These are phyloP conservation scores for Dicycla oo DNA, from an alignment of 2,888 invertebrate species.

Conservation along the genomic window DNA sequence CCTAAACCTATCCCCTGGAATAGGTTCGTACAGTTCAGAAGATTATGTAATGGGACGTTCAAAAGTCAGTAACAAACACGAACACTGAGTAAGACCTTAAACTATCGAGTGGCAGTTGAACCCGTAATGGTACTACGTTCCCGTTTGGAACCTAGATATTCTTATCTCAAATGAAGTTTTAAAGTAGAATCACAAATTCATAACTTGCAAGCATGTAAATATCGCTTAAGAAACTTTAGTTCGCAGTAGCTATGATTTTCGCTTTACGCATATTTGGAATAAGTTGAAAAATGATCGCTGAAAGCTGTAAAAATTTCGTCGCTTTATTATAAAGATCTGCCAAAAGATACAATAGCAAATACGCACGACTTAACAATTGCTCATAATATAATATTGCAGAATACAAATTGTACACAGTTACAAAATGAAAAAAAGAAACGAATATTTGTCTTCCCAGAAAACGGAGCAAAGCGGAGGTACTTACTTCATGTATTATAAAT, in stretches of 20 bases:
- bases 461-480: constrained; percentile 2
- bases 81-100: not conserved
- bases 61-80: constrained; percentile 1
- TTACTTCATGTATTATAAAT: constrained; percentile 42
- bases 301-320: not conserved
- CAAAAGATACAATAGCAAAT: constrained; percentile 16
- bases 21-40: not conserved
- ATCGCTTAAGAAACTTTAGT: constrained; percentile 28
- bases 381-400: constrained; percentile 27
- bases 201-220: constrained; percentile 35
- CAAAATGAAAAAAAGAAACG: not conserved
- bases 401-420: constrained; percentile 21
- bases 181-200: constrained; percentile 33
- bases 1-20: not conserved
- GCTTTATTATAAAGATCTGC: constrained; percentile 1
- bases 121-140: constrained; percentile 23
- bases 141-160: constrained; percentile 16
- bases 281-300: constrained; percentile 16
- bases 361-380: constrained; percentile 32
- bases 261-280: constrained; percentile 3
- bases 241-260: constrained; percentile 35
- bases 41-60: not conserved
- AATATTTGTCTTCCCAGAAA: constrained; percentile 18
- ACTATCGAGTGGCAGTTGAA: constrained; percentile 28
- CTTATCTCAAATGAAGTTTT: constrained; percentile 48